A percentile compares a stretch with the other conserved stretches of the same genome.
These are phyloP conservation scores for Pelobates fuscus DNA, from an alignment of 2,113 vertebrate species.

Conservation along the genomic window DNA sequence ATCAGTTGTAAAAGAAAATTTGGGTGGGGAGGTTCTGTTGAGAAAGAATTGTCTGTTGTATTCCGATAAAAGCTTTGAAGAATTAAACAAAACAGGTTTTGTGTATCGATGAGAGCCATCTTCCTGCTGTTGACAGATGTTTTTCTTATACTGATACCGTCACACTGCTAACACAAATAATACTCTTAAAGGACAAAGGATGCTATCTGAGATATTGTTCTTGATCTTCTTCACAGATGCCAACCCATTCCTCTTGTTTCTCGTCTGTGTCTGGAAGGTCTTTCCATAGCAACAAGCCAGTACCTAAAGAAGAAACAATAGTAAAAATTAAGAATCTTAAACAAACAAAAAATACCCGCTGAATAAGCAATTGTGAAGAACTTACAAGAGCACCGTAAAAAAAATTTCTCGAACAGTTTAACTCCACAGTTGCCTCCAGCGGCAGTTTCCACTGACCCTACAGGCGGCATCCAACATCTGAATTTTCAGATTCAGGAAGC, in stretches of 20 bases:
- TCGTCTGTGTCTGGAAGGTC: constrained; percentile 90
- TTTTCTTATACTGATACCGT: not conserved
- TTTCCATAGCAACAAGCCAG: constrained; percentile 90
- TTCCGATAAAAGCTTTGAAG: not conserved
- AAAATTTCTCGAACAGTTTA: too few relatives aligned
- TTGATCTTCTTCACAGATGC: constrained; percentile 80
- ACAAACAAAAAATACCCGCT: too few relatives aligned
- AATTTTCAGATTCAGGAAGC: too few relatives aligned
- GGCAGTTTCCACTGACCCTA: not conserved
- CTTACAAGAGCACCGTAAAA: too few relatives aligned
- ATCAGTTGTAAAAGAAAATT: too few relatives aligned
- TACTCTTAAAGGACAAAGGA: not conserved
- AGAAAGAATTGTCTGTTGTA: not conserved
- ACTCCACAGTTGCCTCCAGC: too few relatives aligned
- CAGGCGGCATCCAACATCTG: not conserved
- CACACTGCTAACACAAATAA: not conserved
- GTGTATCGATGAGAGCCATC: not conserved
- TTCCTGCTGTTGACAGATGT: too few relatives aligned
- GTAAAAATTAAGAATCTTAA: too few relatives aligned
- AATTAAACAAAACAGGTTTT: not conserved
- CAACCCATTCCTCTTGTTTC: constrained; percentile 76
- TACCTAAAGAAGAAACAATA: constrained; percentile 71
- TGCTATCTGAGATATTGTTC: constrained; percentile 68
- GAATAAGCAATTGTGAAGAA: too few relatives aligned
- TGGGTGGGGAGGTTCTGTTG: not conserved